These are phyloP conservation scores for Garra rufa DNA, from an alignment of 2,113 vertebrate species.

Conservation along the genomic window DNA sequence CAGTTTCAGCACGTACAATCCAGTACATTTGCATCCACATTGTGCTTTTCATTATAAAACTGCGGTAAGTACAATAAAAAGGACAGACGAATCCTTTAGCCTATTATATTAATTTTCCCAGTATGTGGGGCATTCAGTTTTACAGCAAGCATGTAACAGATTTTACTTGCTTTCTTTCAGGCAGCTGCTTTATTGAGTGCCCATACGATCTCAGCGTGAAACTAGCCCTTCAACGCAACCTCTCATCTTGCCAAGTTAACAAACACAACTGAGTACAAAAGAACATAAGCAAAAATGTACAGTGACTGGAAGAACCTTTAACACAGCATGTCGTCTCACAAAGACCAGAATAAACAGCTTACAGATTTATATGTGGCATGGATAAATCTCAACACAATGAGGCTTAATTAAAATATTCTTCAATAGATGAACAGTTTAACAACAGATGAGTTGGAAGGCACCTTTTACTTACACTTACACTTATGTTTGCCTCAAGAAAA, in stretches of 20 bases:
- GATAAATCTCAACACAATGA: background rate
- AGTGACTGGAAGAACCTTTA: background rate
- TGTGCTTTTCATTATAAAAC: slow-evolving; percentile 4
- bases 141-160: slow-evolving; percentile 17
- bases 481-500: background rate
- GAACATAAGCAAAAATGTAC: background rate
- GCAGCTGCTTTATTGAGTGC: slow-evolving; percentile 1
- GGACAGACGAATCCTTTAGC: background rate
- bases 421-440: too few relatives aligned
- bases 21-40: background rate
- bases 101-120: slow-evolving; percentile 11
- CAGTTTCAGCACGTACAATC: background rate
- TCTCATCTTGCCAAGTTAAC: slow-evolving; percentile 1
- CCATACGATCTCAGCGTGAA: background rate
- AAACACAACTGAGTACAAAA: slow-evolving; percentile 6
- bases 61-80: background rate
- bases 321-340: background rate
- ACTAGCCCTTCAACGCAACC: background rate
- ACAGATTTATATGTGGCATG: background rate
- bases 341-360: background rate
- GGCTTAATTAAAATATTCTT: background rate
- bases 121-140: background rate
- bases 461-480: background rate
- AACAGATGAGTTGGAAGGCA: too few relatives aligned
- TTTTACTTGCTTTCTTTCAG: slow-evolving; percentile 9